These are phyloP conservation scores for Maccullochella peelii DNA, from an alignment of 2,113 vertebrate species.

Conservation along the genomic window DNA sequence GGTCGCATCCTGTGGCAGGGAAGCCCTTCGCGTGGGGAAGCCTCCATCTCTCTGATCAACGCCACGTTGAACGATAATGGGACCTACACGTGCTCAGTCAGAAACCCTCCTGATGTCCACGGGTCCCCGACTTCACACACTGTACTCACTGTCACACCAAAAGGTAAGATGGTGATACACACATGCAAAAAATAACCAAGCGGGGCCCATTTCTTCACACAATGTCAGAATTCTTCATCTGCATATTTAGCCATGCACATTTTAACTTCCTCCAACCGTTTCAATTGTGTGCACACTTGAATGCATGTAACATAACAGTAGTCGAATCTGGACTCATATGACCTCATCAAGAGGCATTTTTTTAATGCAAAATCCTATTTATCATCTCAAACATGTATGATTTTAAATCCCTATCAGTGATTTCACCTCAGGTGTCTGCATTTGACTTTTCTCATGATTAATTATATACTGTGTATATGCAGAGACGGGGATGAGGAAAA, in stretches of 20 bases:
- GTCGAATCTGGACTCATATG: not conserved
- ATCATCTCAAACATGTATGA: not conserved
- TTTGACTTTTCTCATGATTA: not conserved
- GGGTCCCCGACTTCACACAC: conserved; percentile 87
- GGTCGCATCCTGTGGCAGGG: conserved; percentile 90
- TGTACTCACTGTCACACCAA: conserved; percentile 85
- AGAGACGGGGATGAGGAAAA: not conserved
- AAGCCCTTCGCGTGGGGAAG: conserved; percentile 83
- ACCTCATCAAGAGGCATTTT: not conserved
- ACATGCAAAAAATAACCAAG: too few relatives aligned
- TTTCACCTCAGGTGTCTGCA: not conserved
- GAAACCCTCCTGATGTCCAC: conserved; percentile 94
- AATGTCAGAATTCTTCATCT: not conserved
- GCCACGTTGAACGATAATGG: conserved; percentile 89
- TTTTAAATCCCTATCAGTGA: not conserved
- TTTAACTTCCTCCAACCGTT: not conserved
- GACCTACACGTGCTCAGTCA: conserved; percentile 91
- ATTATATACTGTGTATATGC: not conserved
- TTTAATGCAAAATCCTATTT: not conserved
- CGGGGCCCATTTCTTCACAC: not conserved
- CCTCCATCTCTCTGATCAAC: conserved; percentile 87
- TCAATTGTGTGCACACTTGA: not conserved
- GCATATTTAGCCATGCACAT: not conserved
- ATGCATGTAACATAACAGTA: not conserved
- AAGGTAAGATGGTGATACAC: conserved; percentile 80